A percentile compares a stretch with the other conserved stretches of the same genome.
Evolutionary conservation across 1,140 invertebrate species (phyloP).

Genomic region (Planococcus citri): DNA sequence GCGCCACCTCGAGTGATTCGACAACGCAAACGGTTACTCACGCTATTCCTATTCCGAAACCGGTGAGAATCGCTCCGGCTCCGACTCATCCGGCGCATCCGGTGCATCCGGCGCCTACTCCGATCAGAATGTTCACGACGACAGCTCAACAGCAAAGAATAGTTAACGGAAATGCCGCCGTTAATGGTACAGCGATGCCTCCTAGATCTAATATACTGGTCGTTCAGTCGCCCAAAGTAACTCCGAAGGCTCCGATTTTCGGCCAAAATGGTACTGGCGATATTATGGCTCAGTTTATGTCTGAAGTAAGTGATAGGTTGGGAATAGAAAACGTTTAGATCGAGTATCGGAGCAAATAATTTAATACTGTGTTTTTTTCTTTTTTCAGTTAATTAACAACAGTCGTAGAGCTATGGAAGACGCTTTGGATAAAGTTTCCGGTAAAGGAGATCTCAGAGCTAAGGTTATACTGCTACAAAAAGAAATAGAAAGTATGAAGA

Average conservation of each 20-base stretch:
- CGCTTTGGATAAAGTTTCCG: conserved; percentile 40
- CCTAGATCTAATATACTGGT: neutral
- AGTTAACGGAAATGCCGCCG: neutral
- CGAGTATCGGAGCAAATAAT: no score
- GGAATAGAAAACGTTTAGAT: neutral
- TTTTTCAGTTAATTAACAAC: conserved; percentile 37
- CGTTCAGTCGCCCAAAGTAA: neutral
- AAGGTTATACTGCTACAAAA: conserved; percentile 42
- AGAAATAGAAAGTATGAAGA: conserved; percentile 50
- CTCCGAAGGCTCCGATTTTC: no score
- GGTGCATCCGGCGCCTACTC: no score
- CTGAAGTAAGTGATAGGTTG: neutral
- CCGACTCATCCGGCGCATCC: no score
- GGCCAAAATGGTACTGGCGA: neutral
- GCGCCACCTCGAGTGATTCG: neutral
- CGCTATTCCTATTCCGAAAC: neutral
- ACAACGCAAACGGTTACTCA: neutral
- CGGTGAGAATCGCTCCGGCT: neutral
- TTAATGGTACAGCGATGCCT: neutral
- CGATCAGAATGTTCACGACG: no score
- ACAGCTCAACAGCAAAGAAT: neutral
- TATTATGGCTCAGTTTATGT: neutral
- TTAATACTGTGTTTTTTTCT: neutral
- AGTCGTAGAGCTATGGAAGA: conserved; percentile 45
- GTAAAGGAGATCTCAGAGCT: conserved; percentile 38